Evolutionary conservation across 1,140 invertebrate genomes (phyloP).

Genomic region (Musca domestica): DNA sequence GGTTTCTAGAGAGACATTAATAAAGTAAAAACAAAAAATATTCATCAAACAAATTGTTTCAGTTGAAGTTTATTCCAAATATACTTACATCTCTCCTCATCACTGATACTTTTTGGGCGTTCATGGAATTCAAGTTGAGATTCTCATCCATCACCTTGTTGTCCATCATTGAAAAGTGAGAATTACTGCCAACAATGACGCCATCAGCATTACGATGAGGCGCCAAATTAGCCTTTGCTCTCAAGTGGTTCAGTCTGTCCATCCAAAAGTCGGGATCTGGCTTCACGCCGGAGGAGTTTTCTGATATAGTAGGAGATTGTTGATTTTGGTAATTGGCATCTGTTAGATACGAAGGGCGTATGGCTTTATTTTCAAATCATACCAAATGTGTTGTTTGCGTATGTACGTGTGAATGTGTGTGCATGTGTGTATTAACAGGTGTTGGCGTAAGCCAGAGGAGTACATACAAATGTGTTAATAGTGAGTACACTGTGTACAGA

Average conservation of each 20-base stretch:
- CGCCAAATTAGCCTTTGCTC: conserved; percentile 33
- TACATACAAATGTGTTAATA: background rate
- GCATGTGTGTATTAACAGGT: background rate
- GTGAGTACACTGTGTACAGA: background rate
- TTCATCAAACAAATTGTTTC: background rate
- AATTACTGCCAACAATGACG: conserved; percentile 27
- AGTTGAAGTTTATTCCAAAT: background rate
- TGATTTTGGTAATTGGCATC: conserved; percentile 43
- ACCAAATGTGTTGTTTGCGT: background rate
- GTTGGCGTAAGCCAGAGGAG: background rate
- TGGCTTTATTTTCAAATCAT: conserved; percentile 13
- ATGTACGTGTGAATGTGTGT: background rate
- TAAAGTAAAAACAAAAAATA: background rate
- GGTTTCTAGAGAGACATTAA: conserved; percentile 35
- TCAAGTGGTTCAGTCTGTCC: conserved; percentile 44
- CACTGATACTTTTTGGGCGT: conserved; percentile 46
- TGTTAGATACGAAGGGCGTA: conserved; percentile 42
- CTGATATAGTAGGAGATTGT: conserved; percentile 8
- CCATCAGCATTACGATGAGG: conserved; percentile 34
- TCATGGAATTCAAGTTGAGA: conserved; percentile 47
- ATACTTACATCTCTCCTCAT: conserved; percentile 43
- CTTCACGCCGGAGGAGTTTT: conserved; percentile 32
- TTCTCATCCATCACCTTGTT: conserved; percentile 52
- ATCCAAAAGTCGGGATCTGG: conserved; percentile 49
- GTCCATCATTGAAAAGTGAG: conserved; percentile 34